A percentile compares a stretch with the other conserved stretches of the same genome.
phyloP scores from a whole-genome alignment of 2,113 vertebrate genomes.

The Syngnathoides biaculeatus region DNA sequence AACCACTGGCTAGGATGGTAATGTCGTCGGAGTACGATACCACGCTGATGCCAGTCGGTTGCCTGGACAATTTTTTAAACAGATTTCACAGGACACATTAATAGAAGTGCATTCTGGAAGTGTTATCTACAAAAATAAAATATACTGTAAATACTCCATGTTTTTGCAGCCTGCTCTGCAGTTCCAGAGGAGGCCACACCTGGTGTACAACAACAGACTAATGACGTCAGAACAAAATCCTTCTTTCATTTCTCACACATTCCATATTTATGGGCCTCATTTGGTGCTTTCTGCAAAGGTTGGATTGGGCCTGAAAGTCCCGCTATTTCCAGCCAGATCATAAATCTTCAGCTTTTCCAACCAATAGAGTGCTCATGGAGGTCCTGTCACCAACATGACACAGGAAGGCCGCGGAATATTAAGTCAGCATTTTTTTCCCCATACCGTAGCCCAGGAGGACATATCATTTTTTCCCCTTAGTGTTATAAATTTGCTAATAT shows the following conservation, averaged over 20 bases:
- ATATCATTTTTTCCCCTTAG: slow-evolving; percentile 19
- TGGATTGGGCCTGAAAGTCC: slow-evolving; percentile 56
- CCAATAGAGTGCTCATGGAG: slow-evolving; percentile 46
- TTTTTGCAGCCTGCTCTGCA: slow-evolving; percentile 13
- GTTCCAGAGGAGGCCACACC: slow-evolving; percentile 52
- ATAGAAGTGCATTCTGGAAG: neutral
- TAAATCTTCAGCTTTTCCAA: slow-evolving; percentile 60
- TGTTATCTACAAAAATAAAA: neutral
- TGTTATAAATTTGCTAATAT: neutral
- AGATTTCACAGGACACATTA: no score
- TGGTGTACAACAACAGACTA: slow-evolving; percentile 38
- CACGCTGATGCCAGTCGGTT: no score
- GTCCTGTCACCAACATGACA: slow-evolving; percentile 35
- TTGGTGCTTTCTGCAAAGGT: slow-evolving; percentile 56
- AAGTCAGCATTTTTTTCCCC: slow-evolving; percentile 47
- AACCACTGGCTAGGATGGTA: no score
- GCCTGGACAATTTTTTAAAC: no score
- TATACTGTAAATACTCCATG: neutral
- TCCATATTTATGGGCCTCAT: slow-evolving; percentile 58
- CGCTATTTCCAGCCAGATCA: slow-evolving; percentile 68
- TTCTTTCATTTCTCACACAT: slow-evolving; percentile 50
- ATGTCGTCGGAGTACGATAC: no score
- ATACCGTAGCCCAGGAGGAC: slow-evolving; percentile 37
- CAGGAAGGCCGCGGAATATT: slow-evolving; percentile 43
- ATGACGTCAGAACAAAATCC: slow-evolving; percentile 50